Evolutionary conservation across 2,113 vertebrate genomes (phyloP).

Genomic region (Salminus brasiliensis): DNA sequence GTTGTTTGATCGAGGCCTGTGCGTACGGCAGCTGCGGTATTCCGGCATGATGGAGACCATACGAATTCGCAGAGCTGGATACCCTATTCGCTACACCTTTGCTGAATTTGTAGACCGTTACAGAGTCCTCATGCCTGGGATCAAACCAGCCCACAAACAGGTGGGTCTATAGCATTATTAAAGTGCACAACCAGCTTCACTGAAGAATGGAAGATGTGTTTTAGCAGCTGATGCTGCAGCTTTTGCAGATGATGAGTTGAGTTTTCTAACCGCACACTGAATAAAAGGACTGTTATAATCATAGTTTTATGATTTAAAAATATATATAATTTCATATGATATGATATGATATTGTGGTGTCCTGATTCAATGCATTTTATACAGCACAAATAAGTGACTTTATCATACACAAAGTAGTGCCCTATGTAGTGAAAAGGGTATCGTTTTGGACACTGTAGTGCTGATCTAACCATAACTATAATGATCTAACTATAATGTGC

Average conservation of each 20-base stretch:
- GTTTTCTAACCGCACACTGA: no score
- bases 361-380: no score
- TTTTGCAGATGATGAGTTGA: background rate
- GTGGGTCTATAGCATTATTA: conserved; percentile 63
- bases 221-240: background rate
- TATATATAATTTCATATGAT: no score
- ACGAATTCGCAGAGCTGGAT: conserved; percentile 92
- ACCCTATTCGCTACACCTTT: conserved; percentile 96
- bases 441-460: no score
- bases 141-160: conserved; percentile 96
- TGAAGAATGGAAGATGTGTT: background rate
- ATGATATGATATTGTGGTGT: no score
- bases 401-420: no score
- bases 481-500: no score
- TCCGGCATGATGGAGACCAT: conserved; percentile 99
- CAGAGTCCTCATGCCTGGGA: conserved; percentile 90
- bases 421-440: no score
- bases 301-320: no score
- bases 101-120: conserved; percentile 97
- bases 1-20: conserved; percentile 95
- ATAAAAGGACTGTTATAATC: no score
- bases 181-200: background rate
- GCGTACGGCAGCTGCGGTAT: conserved; percentile 95
- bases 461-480: no score
- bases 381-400: no score